Percentiles rank a stretch among this genome's conserved stretches.
These are phyloP conservation scores for Odontothrips loti DNA, from an alignment of 2,888 invertebrate species.

Conservation along the genomic window DNA sequence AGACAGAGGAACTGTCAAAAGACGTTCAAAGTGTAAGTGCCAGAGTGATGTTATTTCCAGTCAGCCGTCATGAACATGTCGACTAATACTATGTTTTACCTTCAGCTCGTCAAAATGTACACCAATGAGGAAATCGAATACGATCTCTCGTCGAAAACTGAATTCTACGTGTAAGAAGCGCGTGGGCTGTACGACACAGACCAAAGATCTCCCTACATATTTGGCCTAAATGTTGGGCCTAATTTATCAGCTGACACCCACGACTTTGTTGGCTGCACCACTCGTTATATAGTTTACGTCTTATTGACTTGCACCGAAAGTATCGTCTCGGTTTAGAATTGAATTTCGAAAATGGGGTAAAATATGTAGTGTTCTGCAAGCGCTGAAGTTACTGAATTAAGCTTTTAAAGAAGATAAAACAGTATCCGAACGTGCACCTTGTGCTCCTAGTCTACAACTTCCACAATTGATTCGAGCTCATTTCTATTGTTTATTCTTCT, in stretches of 20 bases:
- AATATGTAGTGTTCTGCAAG: too few species aligned
- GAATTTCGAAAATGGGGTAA: too few species aligned
- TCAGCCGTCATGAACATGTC: not conserved
- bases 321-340: too few species aligned
- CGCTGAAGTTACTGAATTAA: too few species aligned
- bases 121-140: conserved; percentile 90
- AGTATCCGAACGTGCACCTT: too few species aligned
- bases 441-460: too few species aligned
- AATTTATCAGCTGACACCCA: not conserved
- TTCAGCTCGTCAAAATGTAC: conserved; percentile 85
- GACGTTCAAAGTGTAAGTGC: conserved; percentile 76
- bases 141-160: conserved; percentile 80
- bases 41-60: not conserved
- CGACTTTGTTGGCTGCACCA: too few species aligned
- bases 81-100: conserved; percentile 40
- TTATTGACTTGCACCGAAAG: too few species aligned
- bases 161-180: conserved; percentile 81
- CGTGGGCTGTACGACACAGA: conserved; percentile 40
- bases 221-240: not conserved
- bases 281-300: too few species aligned
- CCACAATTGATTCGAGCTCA: too few species aligned
- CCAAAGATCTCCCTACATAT: conserved; percentile 4
- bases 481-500: not conserved
- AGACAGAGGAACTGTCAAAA: conserved; percentile 80
- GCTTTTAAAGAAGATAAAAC: too few species aligned